Percentiles rank a stretch among this genome's conserved stretches.
These are phyloP conservation scores for Sebastes alutus DNA, from an alignment of 2,797 vertebrate species.

Conservation along the genomic window DNA sequence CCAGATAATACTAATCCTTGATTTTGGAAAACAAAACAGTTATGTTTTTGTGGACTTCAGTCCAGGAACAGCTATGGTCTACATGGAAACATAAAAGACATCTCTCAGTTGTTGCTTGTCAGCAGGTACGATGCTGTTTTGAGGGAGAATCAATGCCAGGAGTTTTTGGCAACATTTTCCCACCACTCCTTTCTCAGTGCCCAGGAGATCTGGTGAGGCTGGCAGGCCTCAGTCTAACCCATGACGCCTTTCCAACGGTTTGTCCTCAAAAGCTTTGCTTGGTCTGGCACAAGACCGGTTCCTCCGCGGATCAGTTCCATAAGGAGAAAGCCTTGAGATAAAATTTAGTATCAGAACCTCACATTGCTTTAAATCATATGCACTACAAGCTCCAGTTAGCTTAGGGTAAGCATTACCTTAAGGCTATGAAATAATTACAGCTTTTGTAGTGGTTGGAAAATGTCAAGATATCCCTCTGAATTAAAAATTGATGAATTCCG, in stretches of 20 bases:
- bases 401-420: slow-evolving; percentile 2
- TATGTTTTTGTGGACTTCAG: slow-evolving; percentile 4
- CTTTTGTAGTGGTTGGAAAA: background rate
- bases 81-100: slow-evolving; percentile 11
- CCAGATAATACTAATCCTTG: slow-evolving; percentile 14
- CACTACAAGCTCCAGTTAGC: background rate
- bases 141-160: slow-evolving; percentile 6
- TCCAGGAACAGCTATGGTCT: background rate
- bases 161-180: slow-evolving; percentile 35
- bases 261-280: slow-evolving; percentile 26
- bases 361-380: slow-evolving; percentile 7
- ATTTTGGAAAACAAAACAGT: background rate
- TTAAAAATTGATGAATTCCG: background rate
- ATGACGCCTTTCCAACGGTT: slow-evolving; percentile 29
- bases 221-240: slow-evolving; percentile 35
- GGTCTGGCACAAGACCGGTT: slow-evolving; percentile 3
- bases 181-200: slow-evolving; percentile 25
- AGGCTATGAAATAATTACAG: slow-evolving; percentile 14
- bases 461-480: background rate
- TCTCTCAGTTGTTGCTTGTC: slow-evolving; percentile 7
- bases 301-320: slow-evolving; percentile 34
- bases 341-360: background rate
- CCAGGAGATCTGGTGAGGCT: slow-evolving; percentile 38
- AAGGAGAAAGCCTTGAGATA: background rate
- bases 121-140: slow-evolving; percentile 14